These are phyloP conservation scores for Papilio machaon DNA, from an alignment of 1,140 invertebrate species.

Conservation along the genomic window DNA sequence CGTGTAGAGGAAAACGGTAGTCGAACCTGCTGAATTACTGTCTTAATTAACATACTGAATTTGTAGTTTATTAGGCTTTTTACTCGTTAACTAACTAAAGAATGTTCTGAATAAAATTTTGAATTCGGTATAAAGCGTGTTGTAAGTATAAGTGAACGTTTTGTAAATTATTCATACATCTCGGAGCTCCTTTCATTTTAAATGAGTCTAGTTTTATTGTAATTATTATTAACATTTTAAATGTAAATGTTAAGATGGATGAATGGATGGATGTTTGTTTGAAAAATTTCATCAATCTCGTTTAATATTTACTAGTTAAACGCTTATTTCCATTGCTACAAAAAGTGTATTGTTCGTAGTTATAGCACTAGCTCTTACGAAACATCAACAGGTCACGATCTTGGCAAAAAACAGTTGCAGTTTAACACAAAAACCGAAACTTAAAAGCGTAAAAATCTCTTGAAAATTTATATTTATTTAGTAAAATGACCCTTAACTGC, in stretches of 20 bases:
- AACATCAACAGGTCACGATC: constrained; percentile 35
- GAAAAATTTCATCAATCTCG: background rate
- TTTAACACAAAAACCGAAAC: constrained; percentile 26
- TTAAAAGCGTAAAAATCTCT: constrained; percentile 19
- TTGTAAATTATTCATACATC: background rate
- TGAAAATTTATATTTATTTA: background rate
- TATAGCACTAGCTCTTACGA: constrained; percentile 28
- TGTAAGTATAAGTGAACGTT: no score
- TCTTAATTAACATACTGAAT: background rate
- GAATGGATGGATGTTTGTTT: no score
- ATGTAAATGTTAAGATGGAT: no score
- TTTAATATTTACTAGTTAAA: background rate
- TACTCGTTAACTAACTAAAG: background rate
- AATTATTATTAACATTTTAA: background rate
- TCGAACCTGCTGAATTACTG: background rate
- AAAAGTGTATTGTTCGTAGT: background rate
- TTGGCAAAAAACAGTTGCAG: constrained; percentile 39
- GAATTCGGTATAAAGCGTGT: no score
- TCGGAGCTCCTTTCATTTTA: background rate
- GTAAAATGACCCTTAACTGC: constrained; percentile 19
- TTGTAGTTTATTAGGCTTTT: background rate
- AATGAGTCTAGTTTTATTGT: background rate
- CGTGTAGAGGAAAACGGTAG: constrained; percentile 5
- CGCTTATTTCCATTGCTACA: background rate
- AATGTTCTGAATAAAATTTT: background rate